phyloP scores from a whole-genome alignment of 1,140 invertebrate species.

The Macrosteles quadrilineatus region DNA sequence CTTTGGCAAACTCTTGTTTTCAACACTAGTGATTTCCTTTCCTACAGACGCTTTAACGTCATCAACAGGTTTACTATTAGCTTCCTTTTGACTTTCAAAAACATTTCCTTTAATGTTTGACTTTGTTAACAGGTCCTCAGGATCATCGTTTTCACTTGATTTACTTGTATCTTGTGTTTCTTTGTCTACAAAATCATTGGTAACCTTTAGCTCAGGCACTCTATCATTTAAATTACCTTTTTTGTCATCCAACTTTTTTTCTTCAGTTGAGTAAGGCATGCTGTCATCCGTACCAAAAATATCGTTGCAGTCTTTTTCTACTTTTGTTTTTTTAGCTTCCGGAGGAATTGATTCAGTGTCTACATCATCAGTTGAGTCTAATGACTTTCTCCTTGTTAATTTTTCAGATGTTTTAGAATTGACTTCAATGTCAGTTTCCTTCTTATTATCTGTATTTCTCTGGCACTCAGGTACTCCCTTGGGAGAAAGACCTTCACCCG shows the following conservation, averaged over 20 bases:
- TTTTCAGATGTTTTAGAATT: not conserved
- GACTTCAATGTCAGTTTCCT: not conserved
- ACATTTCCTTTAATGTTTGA: not conserved
- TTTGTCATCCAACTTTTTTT: too few relatives aligned
- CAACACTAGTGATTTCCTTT: not conserved
- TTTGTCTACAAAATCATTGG: too few relatives aligned
- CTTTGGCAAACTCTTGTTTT: not conserved
- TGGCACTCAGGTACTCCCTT: not conserved
- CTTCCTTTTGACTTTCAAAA: not conserved
- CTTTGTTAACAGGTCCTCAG: too few relatives aligned
- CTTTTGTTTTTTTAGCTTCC: conserved; percentile 26
- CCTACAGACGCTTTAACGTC: not conserved
- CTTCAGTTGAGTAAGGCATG: not conserved
- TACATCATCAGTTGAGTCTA: not conserved
- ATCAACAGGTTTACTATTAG: not conserved
- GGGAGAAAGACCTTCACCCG: not conserved
- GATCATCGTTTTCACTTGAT: too few relatives aligned
- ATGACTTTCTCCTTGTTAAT: conserved; percentile 2
- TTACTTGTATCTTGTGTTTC: too few relatives aligned
- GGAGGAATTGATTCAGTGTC: conserved; percentile 1
- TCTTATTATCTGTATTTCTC: not conserved
- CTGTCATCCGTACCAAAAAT: conserved; percentile 2
- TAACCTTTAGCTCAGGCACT: too few relatives aligned
- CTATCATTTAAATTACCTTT: too few relatives aligned
- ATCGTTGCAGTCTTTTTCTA: conserved; percentile 8